A percentile compares a stretch with the other conserved stretches of the same genome.
Conservation (phyloP, 2,797 vertebrate species). For the Cetoscarus ocellatus region DNA sequence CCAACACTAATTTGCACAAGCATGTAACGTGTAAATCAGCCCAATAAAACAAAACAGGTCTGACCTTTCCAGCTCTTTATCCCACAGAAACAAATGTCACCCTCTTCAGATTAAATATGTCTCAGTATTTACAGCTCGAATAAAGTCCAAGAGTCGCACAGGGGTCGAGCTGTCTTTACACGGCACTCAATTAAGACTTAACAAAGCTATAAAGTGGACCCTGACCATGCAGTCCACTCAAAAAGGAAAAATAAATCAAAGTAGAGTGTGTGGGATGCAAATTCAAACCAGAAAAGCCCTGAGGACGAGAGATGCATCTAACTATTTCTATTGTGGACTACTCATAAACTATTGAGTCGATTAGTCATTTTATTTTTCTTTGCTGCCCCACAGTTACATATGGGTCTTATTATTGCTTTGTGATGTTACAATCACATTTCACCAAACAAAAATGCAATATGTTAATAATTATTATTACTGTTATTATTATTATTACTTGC, state of each 20-base stretch:
- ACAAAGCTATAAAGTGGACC: background rate
- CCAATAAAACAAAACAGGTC: constrained; percentile 7
- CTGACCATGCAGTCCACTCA: background rate
- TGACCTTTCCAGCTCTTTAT: constrained; percentile 19
- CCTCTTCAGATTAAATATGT: constrained; percentile 2
- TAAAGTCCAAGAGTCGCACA: background rate
- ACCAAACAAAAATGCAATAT: no score
- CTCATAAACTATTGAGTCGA: no score
- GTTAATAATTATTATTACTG: no score
- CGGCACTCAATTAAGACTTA: background rate
- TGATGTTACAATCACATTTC: no score
- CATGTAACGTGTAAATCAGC: background rate
- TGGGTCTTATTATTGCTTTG: no score
- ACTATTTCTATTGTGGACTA: no score
- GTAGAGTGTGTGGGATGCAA: background rate
- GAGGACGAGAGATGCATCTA: no score
- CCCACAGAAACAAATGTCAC: background rate
- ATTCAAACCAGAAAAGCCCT: background rate
- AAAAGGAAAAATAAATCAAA: background rate
- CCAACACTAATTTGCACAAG: background rate
- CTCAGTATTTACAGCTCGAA: background rate
- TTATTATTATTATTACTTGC: no score
- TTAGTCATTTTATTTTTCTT: no score
- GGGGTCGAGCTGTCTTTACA: background rate
- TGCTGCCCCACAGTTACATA: no score